Evolutionary conservation across 2,888 invertebrate genomes (phyloP), one percentile per base, ranked within the genome.

Genomic region (Phasia obesa): DNA sequence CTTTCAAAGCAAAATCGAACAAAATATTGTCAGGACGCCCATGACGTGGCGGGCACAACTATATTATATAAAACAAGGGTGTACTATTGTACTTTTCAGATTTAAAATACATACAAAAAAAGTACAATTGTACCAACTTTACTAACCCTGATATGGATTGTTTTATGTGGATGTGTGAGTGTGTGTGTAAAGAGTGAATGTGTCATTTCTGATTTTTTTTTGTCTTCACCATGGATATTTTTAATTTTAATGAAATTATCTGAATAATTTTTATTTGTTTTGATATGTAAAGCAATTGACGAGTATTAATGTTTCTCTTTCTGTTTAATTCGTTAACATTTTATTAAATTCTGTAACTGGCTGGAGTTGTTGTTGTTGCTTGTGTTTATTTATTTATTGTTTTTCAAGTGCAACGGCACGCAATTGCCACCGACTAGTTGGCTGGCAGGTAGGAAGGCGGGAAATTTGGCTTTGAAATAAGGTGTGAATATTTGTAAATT

Each of bases 381-480:
- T 49, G 49, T 27, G 62, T 60, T 67, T 60, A 15, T 60, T 35
- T 57, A 38, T 53, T 62, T 42, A 23, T 71, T 81, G 42, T 75
- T 76, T 65, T 82, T 82, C 73, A 82, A 82, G 77, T 82, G 77
- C 82, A 77, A 64, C 69, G 38, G 47, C 77, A 82, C 73, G 82
- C 73, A 78, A 82, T 82, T 74, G 69, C 44, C 62, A 69, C 57
- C 60, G 64, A 65, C 53, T 25, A 23, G 11, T 21, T 35, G 21
- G 13, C 27, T 57, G 17, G 15, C 42, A 21, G 23, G 7, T 15
- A 35, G 17, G n/a, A 19, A 21, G 51, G n/a, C 49, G 17, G 51
- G 9, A 17, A 21, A 13, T 51, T 44, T 51, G n/a, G 17, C 42
- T 73, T 73, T 73, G 25, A 31, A 53, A 73, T 55, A 73, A 79